Evolutionary conservation across 2,888 invertebrate species (phyloP), one percentile per base, ranked within the genome.

Genomic region (Teleiodes luculella): DNA sequence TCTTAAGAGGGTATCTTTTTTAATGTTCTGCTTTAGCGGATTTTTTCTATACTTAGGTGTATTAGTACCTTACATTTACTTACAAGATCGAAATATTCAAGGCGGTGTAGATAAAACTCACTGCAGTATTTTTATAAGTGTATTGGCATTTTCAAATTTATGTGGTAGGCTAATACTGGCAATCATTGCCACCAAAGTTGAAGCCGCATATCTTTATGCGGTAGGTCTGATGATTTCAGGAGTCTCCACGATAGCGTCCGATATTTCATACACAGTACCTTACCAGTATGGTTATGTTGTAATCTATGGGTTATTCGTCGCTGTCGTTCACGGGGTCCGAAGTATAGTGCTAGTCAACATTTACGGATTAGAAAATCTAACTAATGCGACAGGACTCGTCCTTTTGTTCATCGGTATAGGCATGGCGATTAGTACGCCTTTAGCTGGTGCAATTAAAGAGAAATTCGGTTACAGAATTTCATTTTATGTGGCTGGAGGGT

Each of bases 301-400:
- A 57, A 1, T 79, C 16, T 88, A 78, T 66, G 88, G 88, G 2
- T 78, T 83, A 60, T 79, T 69, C 67, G 62, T 78, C 52, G 66
- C 83, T 52, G 67, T 75, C 60, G 61, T 78, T 58, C 71, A 79
- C 53, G 73, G 75, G 52, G 61, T 88, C 52, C 73, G 86, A 62
- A 79, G 83, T 67, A 60, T 83, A 58, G 69, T 78, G 28, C 58
- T 88, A 54, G 86, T 87, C n/a, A 64, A 78, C 46, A 69, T 86
- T 35, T 88, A 79, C 59, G 87, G 87, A 6, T 74, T 88, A 62
- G 83, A 87, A 50, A 82, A 78, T 60, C 76, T 88, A 64, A 88
- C 88, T 16, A 88, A 86, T 66, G 83, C 78, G 20, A 86, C 84
- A 20, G 88, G 88, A 7, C 72, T 88, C 61, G 61, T 86, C 61